Conservation (phyloP, 2,888 invertebrate species). For the Gnatocerus cornutus region DNA sequence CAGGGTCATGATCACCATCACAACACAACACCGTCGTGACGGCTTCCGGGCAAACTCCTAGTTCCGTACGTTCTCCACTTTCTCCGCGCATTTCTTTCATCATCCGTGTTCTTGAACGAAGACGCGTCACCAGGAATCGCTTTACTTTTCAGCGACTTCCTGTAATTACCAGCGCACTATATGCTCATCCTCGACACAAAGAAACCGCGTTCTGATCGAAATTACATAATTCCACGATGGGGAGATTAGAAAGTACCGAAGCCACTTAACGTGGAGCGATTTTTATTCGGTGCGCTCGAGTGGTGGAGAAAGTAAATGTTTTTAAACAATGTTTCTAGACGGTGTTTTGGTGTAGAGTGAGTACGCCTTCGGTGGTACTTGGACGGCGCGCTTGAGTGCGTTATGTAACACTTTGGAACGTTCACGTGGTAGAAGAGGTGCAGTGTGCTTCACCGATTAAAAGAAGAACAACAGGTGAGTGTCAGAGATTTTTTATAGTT, state of each 20-base stretch:
- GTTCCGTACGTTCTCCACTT: conserved; percentile 43
- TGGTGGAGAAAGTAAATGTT: conserved; percentile 44
- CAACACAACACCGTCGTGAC: conserved; percentile 26
- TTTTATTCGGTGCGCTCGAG: conserved; percentile 41
- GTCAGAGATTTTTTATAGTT: not conserved
- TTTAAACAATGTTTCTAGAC: conserved; percentile 43
- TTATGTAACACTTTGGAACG: conserved; percentile 1
- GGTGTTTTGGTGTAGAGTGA: conserved; percentile 32
- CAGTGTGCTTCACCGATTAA: conserved; percentile 1
- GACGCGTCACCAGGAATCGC: conserved; percentile 1
- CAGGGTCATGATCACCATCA: conserved; percentile 47
- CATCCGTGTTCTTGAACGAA: not conserved
- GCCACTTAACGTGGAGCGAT: conserved; percentile 38
- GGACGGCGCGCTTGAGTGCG: not conserved
- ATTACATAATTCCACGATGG: conserved; percentile 42
- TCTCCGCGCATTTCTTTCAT: conserved; percentile 13
- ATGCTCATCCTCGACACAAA: conserved; percentile 20
- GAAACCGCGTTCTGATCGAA: conserved; percentile 4
- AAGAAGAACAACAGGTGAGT: conserved; percentile 4
- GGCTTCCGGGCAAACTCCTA: conserved; percentile 42
- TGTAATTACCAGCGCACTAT: conserved; percentile 20
- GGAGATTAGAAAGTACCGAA: conserved; percentile 46
- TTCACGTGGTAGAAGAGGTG: conserved; percentile 15
- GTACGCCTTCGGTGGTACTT: conserved; percentile 17
- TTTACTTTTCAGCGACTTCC: conserved; percentile 29